These are phyloP conservation scores for Chaenodraco wilsoni DNA, from an alignment of 2,797 vertebrate species.

Conservation along the genomic window DNA sequence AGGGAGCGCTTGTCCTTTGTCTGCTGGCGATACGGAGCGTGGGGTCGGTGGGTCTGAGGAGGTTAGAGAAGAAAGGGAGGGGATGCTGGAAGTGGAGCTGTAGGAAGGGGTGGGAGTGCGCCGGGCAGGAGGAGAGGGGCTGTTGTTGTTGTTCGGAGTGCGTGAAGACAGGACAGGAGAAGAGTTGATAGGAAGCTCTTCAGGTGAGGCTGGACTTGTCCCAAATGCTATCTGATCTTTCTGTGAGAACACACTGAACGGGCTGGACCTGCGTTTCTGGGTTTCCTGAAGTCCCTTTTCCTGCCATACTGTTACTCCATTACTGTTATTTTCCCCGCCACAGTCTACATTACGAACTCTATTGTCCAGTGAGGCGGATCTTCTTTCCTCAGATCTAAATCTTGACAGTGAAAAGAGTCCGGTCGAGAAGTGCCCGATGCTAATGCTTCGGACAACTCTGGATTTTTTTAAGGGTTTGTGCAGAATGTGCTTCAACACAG, in stretches of 20 bases:
- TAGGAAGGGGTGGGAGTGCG: constrained; percentile 58
- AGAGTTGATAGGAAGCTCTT: constrained; percentile 14
- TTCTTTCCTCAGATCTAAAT: constrained; percentile 66
- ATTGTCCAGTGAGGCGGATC: constrained; percentile 62
- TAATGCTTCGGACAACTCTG: constrained; percentile 78
- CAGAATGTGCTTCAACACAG: constrained; percentile 75
- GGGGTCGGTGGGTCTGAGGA: constrained; percentile 80
- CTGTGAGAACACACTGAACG: constrained; percentile 58
- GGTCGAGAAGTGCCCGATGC: constrained; percentile 78
- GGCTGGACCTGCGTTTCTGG: constrained; percentile 44
- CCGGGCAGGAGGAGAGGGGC: constrained; percentile 45
- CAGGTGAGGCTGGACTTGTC: constrained; percentile 37
- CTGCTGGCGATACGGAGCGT: constrained; percentile 72
- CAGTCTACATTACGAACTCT: constrained; percentile 58
- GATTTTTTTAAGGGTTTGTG: constrained; percentile 81
- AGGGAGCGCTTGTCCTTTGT: constrained; percentile 39
- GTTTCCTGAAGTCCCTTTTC: constrained; percentile 54
- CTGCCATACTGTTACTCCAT: constrained; percentile 50
- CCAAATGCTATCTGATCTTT: constrained; percentile 72
- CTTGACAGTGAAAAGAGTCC: constrained; percentile 79
- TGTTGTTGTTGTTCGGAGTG: constrained; percentile 40
- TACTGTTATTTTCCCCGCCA: constrained; percentile 47
- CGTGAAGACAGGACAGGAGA: constrained; percentile 38
- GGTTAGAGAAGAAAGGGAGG: constrained; percentile 73
- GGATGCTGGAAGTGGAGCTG: constrained; percentile 77